A percentile compares a stretch with the other conserved stretches of the same genome.
Conservation (phyloP, 1,140 invertebrate species). For the Scaptomyza montana region DNA sequence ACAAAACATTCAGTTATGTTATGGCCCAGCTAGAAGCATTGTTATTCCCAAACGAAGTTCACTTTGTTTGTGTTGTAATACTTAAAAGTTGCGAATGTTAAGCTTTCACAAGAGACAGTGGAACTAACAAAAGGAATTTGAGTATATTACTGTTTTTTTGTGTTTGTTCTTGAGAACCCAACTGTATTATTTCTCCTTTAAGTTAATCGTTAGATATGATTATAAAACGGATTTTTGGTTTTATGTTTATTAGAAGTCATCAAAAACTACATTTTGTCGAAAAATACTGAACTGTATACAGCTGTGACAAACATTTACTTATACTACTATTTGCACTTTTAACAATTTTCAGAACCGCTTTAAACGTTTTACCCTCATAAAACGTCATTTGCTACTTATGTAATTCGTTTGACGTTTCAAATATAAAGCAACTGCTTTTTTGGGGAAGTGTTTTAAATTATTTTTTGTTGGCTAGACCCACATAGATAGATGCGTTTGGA, state of each 20-base stretch:
- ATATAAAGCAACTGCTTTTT: neutral
- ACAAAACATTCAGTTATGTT: too few species aligned
- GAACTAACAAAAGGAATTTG: neutral
- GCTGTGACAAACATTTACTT: neutral
- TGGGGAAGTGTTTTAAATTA: neutral
- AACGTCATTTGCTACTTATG: neutral
- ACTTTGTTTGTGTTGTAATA: too few species aligned
- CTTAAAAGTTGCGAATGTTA: too few species aligned
- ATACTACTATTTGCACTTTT: too few species aligned
- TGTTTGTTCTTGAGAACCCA: too few species aligned
- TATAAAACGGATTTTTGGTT: too few species aligned
- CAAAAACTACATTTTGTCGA: neutral
- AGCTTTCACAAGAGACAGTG: too few species aligned
- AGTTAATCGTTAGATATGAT: too few species aligned
- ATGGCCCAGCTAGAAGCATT: neutral
- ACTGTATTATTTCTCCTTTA: too few species aligned
- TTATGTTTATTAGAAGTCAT: too few species aligned
- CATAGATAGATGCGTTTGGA: constrained; percentile 17
- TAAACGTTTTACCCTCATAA: constrained; percentile 13
- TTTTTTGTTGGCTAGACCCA: neutral
- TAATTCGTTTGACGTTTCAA: neutral
- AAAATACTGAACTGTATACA: neutral
- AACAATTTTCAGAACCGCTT: neutral
- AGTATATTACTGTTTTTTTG: too few species aligned
- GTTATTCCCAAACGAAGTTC: neutral